phyloP scores from a whole-genome alignment of 2,888 invertebrate genomes.

The Cetonia aurata region DNA sequence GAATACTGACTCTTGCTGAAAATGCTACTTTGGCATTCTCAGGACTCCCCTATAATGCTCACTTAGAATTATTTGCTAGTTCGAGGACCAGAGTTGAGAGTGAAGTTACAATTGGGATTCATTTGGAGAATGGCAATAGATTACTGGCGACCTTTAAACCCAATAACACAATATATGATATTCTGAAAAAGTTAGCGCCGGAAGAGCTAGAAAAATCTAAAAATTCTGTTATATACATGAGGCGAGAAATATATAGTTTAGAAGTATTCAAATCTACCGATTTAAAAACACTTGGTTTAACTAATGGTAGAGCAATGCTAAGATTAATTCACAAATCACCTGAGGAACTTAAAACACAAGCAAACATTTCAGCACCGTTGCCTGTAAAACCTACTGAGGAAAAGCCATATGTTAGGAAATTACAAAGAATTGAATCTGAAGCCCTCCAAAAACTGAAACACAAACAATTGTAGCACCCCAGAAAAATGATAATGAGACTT shows the following conservation, averaged over 20 bases:
- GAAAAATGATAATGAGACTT: constrained; percentile 20
- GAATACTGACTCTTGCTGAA: too few relatives aligned
- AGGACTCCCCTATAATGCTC: constrained; percentile 91
- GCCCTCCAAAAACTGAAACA: constrained; percentile 27
- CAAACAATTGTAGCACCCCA: background rate
- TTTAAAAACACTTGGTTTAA: constrained; percentile 82
- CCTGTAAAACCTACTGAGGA: constrained; percentile 64
- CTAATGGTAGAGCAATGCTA: constrained; percentile 82
- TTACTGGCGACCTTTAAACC: constrained; percentile 73
- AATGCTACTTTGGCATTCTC: constrained; percentile 85
- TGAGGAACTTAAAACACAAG: constrained; percentile 77
- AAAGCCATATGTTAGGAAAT: constrained; percentile 61
- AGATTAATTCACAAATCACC: constrained; percentile 74
- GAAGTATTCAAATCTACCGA: constrained; percentile 76
- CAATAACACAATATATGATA: constrained; percentile 69
- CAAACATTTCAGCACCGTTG: constrained; percentile 76
- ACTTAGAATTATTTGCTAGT: constrained; percentile 84
- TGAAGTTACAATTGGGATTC: constrained; percentile 80
- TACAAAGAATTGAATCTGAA: constrained; percentile 49
- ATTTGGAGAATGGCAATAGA: constrained; percentile 80
- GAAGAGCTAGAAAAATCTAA: constrained; percentile 67
- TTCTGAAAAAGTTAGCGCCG: constrained; percentile 72
- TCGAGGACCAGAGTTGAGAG: constrained; percentile 72
- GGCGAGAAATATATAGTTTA: constrained; percentile 82
- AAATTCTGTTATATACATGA: constrained; percentile 83